phyloP scores from a whole-genome alignment of 1,140 invertebrate genomes.

The Eriocheir sinensis region DNA sequence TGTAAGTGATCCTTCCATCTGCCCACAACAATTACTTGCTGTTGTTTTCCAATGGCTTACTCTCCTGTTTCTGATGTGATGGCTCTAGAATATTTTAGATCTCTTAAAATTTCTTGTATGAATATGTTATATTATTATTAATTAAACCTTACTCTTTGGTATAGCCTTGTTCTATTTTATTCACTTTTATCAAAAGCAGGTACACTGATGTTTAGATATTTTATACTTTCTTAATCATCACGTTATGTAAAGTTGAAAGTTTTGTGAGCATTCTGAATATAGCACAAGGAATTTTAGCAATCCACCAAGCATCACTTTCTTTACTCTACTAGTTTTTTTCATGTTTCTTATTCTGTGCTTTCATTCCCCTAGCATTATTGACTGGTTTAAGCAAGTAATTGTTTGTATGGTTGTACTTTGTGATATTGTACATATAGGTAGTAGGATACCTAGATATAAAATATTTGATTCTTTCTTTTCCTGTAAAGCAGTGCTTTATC shows the following conservation, averaged over 20 bases:
- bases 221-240: background rate
- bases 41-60: background rate
- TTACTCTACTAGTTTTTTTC: background rate
- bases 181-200: background rate
- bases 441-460: conserved; percentile 48
- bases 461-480: conserved; percentile 55
- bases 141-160: background rate
- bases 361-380: background rate
- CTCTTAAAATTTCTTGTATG: background rate
- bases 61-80: conserved; percentile 54
- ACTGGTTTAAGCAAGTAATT: conserved; percentile 26
- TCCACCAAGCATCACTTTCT: background rate
- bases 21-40: conserved; percentile 15
- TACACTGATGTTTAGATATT: background rate
- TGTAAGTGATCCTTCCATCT: conserved; percentile 36
- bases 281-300: background rate
- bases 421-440: conserved; percentile 58
- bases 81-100: background rate
- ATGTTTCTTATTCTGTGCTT: background rate
- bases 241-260: background rate
- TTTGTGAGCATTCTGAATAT: background rate
- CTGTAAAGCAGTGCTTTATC: conserved; percentile 67
- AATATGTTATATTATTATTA: background rate
- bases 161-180: conserved; percentile 17
- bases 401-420: conserved; percentile 57